Evolutionary conservation across 2,113 vertebrate genomes (phyloP).

Genomic region (Zosterops borbonicus): DNA sequence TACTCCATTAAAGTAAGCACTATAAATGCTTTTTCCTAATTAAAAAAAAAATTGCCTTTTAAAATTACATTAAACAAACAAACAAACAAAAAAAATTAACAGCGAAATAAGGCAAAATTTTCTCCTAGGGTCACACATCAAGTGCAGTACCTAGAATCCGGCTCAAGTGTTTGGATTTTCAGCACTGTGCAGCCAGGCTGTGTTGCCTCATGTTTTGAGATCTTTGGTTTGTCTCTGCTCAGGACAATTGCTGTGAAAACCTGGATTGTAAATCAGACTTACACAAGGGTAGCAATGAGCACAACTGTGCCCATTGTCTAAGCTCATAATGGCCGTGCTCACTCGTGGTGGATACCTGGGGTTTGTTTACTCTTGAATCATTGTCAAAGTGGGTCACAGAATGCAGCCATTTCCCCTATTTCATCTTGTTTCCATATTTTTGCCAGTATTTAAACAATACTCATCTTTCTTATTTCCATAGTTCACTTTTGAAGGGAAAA

Average conservation of each 20-base stretch:
- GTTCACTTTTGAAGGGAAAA: not conserved
- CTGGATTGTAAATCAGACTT: not conserved
- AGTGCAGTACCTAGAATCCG: not conserved
- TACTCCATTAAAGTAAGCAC: not conserved
- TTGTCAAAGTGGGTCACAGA: not conserved
- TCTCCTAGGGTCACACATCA: not conserved
- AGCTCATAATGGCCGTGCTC: not conserved
- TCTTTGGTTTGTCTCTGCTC: not conserved
- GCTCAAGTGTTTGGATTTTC: not conserved
- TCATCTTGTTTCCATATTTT: not conserved
- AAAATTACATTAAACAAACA: not conserved
- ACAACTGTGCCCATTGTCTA: not conserved
- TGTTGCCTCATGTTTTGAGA: not conserved
- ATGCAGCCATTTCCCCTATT: not conserved
- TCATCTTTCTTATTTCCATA: not conserved
- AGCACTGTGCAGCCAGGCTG: not conserved
- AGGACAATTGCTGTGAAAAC: not conserved
- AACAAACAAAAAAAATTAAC: not conserved
- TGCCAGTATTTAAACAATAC: not conserved
- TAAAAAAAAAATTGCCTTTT: not conserved
- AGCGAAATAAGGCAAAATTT: not conserved
- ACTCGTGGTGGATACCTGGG: not conserved
- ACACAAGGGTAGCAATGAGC: not conserved
- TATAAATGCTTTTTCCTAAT: not conserved
- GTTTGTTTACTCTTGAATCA: not conserved